Evolutionary conservation across 2,113 vertebrate species (phyloP), one percentile per base, ranked within the genome.

Genomic region (Stegastes partitus): DNA sequence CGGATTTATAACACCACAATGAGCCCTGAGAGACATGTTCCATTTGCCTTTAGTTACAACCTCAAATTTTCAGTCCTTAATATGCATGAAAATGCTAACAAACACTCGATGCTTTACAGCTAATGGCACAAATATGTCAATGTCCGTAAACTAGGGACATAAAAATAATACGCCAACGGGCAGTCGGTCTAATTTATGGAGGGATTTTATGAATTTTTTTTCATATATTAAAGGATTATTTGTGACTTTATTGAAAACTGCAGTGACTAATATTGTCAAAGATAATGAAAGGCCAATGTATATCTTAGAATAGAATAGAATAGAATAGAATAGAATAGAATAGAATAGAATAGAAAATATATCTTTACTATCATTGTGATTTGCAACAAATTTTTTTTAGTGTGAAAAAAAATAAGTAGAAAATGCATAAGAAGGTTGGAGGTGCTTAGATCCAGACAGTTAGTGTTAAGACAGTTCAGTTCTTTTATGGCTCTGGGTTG

Each of bases 1-100:
- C 9, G 34, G 62, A 39, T 82, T 53, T 74, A 73, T 61, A 6
- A 71, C 8, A 31, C 5, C 39, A 22, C 64, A 31, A 28, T 4
- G 25, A 77, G 31, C 15, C 22, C 61, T 1, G 16, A 18, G 57
- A 10, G 42, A 22, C 34, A 57, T 21, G 21, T 25, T 53, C 11
- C 34, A 63, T 49, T 64, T 64, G 22, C 57, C 49, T 73, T 2
- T 1, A n/a, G 7, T 34, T 25, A 19, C 26, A 70, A 63, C 50
- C 26, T 70, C 23, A 78, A 62, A 66, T 74, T n/a, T 18, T 42
- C 34, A 12, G 3, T 64, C 5, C 18, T 7, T 45, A 69, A 21
- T 63, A 18, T 15, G 11, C 9, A 23, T 0, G 26, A 42, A 58
- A 57, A 57, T 47, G 56, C 55, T 67, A 55, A 80, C 59, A 50